Evolutionary conservation across 2,888 invertebrate genomes (phyloP).

Genomic region (Drosophila rellima): DNA sequence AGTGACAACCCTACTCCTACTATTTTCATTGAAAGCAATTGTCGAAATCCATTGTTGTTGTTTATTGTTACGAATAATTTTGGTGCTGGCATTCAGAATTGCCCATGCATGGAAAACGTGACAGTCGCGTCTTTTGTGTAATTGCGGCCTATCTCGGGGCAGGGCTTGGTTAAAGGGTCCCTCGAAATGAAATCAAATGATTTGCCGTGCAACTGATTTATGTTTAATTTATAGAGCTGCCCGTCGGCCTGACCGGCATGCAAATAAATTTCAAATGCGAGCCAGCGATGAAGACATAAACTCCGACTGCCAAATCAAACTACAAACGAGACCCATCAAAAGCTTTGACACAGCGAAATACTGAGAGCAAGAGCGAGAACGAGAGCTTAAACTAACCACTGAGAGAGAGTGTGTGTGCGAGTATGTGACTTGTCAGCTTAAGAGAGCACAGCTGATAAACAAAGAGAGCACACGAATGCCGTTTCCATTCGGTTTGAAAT

Average conservation of each 20-base stretch:
- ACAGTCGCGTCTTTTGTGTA: slow-evolving; percentile 58
- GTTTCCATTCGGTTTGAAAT: slow-evolving; percentile 1
- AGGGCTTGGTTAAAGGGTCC: slow-evolving; percentile 34
- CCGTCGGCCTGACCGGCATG: slow-evolving; percentile 73
- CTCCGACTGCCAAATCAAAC: slow-evolving; percentile 59
- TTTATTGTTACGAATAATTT: slow-evolving; percentile 55
- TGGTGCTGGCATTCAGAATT: slow-evolving; percentile 39
- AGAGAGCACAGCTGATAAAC: slow-evolving; percentile 9
- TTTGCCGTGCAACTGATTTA: slow-evolving; percentile 78
- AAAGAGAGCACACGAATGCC: slow-evolving; percentile 4
- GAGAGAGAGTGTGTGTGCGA: slow-evolving; percentile 1
- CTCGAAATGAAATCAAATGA: slow-evolving; percentile 75
- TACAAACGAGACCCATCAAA: slow-evolving; percentile 51
- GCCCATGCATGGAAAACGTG: slow-evolving; percentile 65
- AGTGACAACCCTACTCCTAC: neutral
- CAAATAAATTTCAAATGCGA: slow-evolving; percentile 70
- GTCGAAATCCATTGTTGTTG: slow-evolving; percentile 55
- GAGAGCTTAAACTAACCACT: neutral
- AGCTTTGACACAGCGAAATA: slow-evolving; percentile 29
- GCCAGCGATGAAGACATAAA: slow-evolving; percentile 74
- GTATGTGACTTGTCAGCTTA: slow-evolving; percentile 15
- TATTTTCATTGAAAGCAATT: slow-evolving; percentile 45
- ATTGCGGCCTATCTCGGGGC: slow-evolving; percentile 32
- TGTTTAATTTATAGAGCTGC: slow-evolving; percentile 77
- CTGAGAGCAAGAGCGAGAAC: slow-evolving; percentile 8